Evolutionary conservation across 2,113 vertebrate genomes (phyloP), one percentile per base, ranked within the genome.

Genomic region (Lethenteron reissneri): DNA sequence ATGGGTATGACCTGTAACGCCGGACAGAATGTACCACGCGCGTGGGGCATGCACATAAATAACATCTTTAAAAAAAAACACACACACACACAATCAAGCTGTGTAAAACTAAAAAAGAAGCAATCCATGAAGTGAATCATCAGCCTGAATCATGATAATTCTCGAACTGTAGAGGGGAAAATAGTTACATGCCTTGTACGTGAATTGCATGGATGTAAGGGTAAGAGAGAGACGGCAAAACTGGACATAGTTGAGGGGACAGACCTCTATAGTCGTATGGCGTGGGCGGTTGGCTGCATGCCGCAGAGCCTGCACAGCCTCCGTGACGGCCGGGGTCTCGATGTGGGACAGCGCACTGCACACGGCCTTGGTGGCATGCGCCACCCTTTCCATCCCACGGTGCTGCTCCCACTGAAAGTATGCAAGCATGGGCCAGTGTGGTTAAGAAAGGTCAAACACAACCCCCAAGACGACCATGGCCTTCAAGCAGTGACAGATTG

Each of bases 291-390:
- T 99, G 74, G 86, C 83, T 4, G 83, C 82, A 77, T 87, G 89
- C 72, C 83, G 85, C 41, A 99, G 81, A 76, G 81, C 87, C 80
- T 89, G 95, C 68, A 95, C 75, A 0, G 86, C 83, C 72, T 89
- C 84, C 0, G 87, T 88, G 70, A 97, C 77, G 72, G 84, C 80
- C 5, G 82, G 82, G 11, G 88, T 95, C 80, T 97, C 92, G 74
- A 95, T 87, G 70, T 88, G 85, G 72, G 88, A 88, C 79, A 91
- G 76, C n/a, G 85, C 81, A 72, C 80, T 85, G 78, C 92, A 96
- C 60, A 99, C 81, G 80, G 85, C 92, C 81, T 87, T 90, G 77
- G 90, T 85, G 21, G 83, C 83, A 82, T 89, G 89, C 76, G 88
- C 85, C 75, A 95, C 76, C 57, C 84, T 83, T 59, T 95, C 92